These are phyloP conservation scores for Macrosteles quadrilineatus DNA, from an alignment of 1,140 invertebrate species.

Conservation along the genomic window DNA sequence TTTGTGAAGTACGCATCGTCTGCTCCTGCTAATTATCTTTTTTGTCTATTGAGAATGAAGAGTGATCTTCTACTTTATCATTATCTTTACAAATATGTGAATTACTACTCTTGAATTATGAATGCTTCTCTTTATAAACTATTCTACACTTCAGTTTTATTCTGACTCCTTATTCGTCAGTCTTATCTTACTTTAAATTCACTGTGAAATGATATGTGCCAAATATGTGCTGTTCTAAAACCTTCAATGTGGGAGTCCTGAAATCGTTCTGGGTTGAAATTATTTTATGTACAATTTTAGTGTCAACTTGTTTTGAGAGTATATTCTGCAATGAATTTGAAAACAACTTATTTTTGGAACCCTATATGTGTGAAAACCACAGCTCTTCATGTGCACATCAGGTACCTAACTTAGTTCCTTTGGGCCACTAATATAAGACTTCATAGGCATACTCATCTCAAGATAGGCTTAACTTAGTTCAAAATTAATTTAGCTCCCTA, in stretches of 20 bases:
- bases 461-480: no score
- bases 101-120: no score
- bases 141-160: not conserved
- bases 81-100: no score
- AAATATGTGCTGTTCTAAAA: slow-evolving; percentile 20
- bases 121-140: no score
- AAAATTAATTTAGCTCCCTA: no score
- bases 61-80: no score
- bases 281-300: not conserved
- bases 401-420: not conserved
- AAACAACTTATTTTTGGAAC: not conserved
- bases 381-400: slow-evolving; percentile 14
- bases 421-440: no score
- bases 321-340: slow-evolving; percentile 15
- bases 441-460: no score
- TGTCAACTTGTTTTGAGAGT: not conserved
- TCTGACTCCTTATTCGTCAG: no score
- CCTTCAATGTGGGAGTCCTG: not conserved
- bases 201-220: slow-evolving; percentile 19
- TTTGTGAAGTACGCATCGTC: no score
- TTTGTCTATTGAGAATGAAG: no score
- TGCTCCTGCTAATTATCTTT: no score
- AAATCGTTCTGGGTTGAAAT: not conserved
- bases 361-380: slow-evolving; percentile 14
- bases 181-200: not conserved